These are phyloP conservation scores for Cataglyphis cursor DNA, from an alignment of 2,888 invertebrate genomes.

Conservation along the genomic window DNA sequence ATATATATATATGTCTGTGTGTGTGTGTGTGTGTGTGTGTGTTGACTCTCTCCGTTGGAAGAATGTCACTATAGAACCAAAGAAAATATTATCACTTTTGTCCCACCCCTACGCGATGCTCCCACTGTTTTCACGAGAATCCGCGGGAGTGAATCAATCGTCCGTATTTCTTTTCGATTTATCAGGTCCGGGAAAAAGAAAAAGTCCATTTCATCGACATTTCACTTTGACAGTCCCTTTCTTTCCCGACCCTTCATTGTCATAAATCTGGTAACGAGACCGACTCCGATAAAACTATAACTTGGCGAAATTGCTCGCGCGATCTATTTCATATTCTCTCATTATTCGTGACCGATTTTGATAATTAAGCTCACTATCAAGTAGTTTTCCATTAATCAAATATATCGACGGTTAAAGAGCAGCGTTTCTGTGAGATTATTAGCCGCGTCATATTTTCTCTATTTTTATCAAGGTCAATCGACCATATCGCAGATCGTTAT, in stretches of 20 bases:
- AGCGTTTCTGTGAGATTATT: background rate
- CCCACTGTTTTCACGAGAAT: conserved; percentile 53
- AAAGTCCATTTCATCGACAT: conserved; percentile 55
- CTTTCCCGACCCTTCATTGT: conserved; percentile 53
- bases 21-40: background rate
- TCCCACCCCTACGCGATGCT: conserved; percentile 36
- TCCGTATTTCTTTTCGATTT: conserved; percentile 62
- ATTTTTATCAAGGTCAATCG: conserved; percentile 26
- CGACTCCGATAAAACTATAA: conserved; percentile 43
- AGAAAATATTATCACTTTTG: conserved; percentile 69
- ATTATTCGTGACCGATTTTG: conserved; percentile 20
- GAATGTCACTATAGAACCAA: conserved; percentile 43
- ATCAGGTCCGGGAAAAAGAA: conserved; percentile 46
- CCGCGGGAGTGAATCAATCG: conserved; percentile 63
- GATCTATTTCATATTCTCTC: conserved; percentile 15
- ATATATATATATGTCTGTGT: too few relatives aligned
- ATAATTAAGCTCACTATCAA: conserved; percentile 24
- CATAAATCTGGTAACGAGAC: conserved; percentile 55
- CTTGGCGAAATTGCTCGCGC: conserved; percentile 31
- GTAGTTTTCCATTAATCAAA: background rate
- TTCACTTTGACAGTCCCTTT: conserved; percentile 50
- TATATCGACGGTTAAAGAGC: conserved; percentile 16
- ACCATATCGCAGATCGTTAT: conserved; percentile 53
- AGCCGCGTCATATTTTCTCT: background rate
- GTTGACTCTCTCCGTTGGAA: conserved; percentile 36